Base-by-base conservation (phyloP, 2,113 vertebrate genomes). In the Bagarius yarrelli region DNA sequence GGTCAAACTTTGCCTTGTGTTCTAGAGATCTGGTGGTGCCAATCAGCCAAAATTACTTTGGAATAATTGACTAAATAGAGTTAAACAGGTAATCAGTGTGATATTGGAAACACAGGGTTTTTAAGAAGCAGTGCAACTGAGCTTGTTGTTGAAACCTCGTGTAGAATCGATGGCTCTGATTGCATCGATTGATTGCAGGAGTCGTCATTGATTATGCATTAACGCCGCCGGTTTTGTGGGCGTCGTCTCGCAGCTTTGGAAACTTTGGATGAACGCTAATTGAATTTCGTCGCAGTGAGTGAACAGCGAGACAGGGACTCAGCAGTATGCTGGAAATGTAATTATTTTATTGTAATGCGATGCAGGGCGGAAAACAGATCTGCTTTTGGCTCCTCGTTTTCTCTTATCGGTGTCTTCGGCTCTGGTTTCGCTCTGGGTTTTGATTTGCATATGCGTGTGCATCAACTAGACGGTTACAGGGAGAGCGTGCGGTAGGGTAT, bases 341-440 rank as follows among this genome's bases (percentile, higher is more conserved):
- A 91, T 90, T 89, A 92, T 87, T 88, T 85, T 83, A 87, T 83
- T 88, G 84, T 88, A 88, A 90, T 91, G 87, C 73, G 78, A 86
- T 87, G 71, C 71, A 85, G 81, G 85, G 79, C 73, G 82, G 84
- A 86, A 83, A 76, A 81, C 76, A 78, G 44, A 18, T 56, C 50
- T 19, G 9, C 75, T 50, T n/a, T 15, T n/a, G 47, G 71, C 32
- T 81, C 34, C 69, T 30, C 81, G 56, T 50, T 50, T 56, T 52
- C 64, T 66, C 73, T 78, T 61, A 64, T 67, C 53, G 36, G 79
- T 85, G 83, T 76, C 34, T 44, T 23, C 23, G 30, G 40, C 21
- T 78, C 47, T 8, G 57, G 57, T 59, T 73, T 27, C 44, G 6
- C 44, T 30, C 21, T 47, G 27, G 1, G 1, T 30, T 14, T 8